Evolutionary conservation across 1,140 invertebrate species (phyloP).

Genomic region (Telenomus remus): DNA sequence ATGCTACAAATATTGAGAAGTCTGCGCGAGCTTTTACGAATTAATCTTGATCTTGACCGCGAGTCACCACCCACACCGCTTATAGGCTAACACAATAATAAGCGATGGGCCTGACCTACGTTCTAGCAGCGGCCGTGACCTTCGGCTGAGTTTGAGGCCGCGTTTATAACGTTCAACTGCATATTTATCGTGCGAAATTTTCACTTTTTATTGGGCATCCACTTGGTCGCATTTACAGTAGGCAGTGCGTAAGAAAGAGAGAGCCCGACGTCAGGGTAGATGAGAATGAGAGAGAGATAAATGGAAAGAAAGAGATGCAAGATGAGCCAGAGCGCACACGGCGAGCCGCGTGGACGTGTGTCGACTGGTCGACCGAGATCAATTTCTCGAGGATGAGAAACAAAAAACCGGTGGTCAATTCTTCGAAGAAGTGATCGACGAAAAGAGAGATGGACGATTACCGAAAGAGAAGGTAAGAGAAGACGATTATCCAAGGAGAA

Average conservation of each 20-base stretch:
- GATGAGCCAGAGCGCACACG: conserved; percentile 10
- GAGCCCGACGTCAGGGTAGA: background rate
- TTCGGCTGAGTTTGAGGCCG: conserved; percentile 65
- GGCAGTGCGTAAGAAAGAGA: background rate
- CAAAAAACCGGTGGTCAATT: conserved; percentile 61
- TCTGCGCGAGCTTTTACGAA: conserved; percentile 32
- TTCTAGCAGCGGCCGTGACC: conserved; percentile 70
- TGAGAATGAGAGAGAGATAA: background rate
- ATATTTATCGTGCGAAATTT: conserved; percentile 40
- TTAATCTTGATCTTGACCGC: conserved; percentile 57
- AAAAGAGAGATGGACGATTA: conserved; percentile 24
- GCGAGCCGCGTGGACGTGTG: conserved; percentile 35
- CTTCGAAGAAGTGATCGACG: conserved; percentile 59
- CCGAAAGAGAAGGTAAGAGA: conserved; percentile 12
- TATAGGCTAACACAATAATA: conserved; percentile 65
- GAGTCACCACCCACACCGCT: conserved; percentile 60
- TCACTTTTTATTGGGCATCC: conserved; percentile 31
- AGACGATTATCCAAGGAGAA: conserved; percentile 4
- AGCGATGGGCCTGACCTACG: conserved; percentile 73
- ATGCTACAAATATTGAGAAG: background rate
- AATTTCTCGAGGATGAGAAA: conserved; percentile 59
- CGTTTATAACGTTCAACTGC: conserved; percentile 25
- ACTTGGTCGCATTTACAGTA: conserved; percentile 9
- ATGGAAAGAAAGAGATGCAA: conserved; percentile 5
- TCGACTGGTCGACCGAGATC: conserved; percentile 64